Evolutionary conservation across 2,113 vertebrate species (phyloP), one percentile per base, ranked within the genome.

Genomic region (Trematocara macrostoma): DNA sequence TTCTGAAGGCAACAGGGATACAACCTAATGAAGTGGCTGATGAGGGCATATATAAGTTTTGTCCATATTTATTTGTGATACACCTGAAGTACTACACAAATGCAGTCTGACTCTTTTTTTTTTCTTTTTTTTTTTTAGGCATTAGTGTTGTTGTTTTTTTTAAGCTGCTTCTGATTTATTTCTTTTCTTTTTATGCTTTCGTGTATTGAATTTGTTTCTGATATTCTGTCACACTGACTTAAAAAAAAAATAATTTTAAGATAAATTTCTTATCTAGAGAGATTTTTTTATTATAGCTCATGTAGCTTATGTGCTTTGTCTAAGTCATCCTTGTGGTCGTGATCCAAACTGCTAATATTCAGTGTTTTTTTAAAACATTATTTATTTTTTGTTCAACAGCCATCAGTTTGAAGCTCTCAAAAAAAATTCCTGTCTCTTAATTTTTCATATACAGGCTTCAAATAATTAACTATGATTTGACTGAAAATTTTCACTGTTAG

Each of bases 91-190:
- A 42, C 20, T 69, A 23, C n/a, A 69, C 11, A 69, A 69, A 42
- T 69, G n/a, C 35, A 42, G n/a, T 42, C n/a, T 12, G 31, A 16
- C 16, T 64, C 1, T 35, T 61, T 20, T 52, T 31, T 9, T 8
- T 7, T 26, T 56, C 5, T 9, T 38, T 61, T 20, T 53, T 31
- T 9, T 8, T 8, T 26, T 56, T 8, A 5, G 20, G 52, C 16
- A 18, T 16, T 7, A 55, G 11, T 55, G 3, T 5, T 3, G 0
- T 0, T 1, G 0, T 26, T 55, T 53, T 56, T 12, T 23, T 3
- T 40, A 26, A 26, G 26, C 26, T 26, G 26, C 26, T 26, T 26
- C 26, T 26, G 26, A 26, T 14, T 31, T 1, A 12, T 55, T 53
- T 56, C 7, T 23, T 3, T 29, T 29, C 3, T 29, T 29, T 29